Evolutionary conservation across 2,888 invertebrate genomes (phyloP).

Genomic region (Hirtodrosophila trivittata): DNA sequence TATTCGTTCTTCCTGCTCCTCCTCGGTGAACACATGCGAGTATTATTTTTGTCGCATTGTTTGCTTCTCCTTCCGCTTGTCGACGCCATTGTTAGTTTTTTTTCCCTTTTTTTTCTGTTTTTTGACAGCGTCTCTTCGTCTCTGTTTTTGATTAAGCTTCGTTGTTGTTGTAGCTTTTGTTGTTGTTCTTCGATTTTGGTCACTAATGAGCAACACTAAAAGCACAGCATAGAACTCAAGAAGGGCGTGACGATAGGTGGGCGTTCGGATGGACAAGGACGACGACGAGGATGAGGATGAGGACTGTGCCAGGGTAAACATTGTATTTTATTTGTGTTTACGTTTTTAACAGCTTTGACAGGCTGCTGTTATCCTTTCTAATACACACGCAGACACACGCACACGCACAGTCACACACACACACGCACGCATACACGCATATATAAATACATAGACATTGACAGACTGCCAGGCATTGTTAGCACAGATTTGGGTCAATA

Average conservation of each 20-base stretch:
- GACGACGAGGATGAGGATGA: slow-evolving; percentile 10
- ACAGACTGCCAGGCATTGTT: slow-evolving; percentile 57
- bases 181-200: slow-evolving; percentile 70
- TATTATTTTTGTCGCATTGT: slow-evolving; percentile 74
- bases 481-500: slow-evolving; percentile 73
- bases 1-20: slow-evolving; percentile 52
- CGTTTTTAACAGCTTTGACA: slow-evolving; percentile 76
- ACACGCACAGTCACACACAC: background rate
- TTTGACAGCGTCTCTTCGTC: slow-evolving; percentile 49
- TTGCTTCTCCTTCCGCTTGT: slow-evolving; percentile 65
- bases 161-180: slow-evolving; percentile 41
- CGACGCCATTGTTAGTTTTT: slow-evolving; percentile 66
- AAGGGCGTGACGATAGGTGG: slow-evolving; percentile 67
- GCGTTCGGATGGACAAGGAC: background rate
- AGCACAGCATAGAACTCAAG: slow-evolving; percentile 61
- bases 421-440: slow-evolving; percentile 3
- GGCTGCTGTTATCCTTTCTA: slow-evolving; percentile 62
- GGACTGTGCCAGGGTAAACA: slow-evolving; percentile 50
- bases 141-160: slow-evolving; percentile 66
- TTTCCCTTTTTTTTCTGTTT: slow-evolving; percentile 30
- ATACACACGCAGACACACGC: slow-evolving; percentile 14
- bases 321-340: slow-evolving; percentile 75
- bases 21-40: slow-evolving; percentile 35
- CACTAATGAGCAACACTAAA: slow-evolving; percentile 74
- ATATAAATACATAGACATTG: slow-evolving; percentile 30